A percentile compares a stretch with the other conserved stretches of the same genome.
These are phyloP conservation scores for Rhimphoctona megacephalus DNA, from an alignment of 2,888 invertebrate species.

Conservation along the genomic window DNA sequence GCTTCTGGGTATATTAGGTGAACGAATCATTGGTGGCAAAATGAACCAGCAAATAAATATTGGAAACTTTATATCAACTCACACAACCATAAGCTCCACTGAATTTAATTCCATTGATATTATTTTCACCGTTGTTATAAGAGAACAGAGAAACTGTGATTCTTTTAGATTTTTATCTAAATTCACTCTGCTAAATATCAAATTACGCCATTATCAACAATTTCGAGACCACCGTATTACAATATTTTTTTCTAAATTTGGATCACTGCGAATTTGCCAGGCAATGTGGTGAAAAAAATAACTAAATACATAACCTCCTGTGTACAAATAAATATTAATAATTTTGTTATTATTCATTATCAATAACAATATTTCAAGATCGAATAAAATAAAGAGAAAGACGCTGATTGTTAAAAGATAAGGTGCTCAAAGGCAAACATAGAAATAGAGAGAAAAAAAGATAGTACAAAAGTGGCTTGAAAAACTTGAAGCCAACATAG, in stretches of 20 bases:
- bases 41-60: slow-evolving; percentile 34
- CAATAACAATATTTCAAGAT: no score
- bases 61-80: neutral
- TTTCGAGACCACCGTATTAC: neutral
- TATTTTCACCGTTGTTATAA: neutral
- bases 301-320: neutral
- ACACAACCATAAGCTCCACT: neutral
- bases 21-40: slow-evolving; percentile 6
- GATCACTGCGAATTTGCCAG: neutral
- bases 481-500: neutral
- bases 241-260: neutral
- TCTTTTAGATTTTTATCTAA: neutral
- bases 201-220: neutral
- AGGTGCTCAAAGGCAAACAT: neutral
- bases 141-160: neutral
- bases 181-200: neutral
- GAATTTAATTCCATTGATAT: neutral
- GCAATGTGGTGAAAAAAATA: neutral
- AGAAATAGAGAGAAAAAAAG: neutral
- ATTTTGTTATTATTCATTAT: no score
- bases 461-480: neutral
- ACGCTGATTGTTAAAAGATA: neutral
- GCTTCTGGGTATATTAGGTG: slow-evolving; percentile 1
- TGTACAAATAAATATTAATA: neutral
- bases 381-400: neutral